Evolutionary conservation across 2,888 invertebrate genomes (phyloP).

Genomic region (Macrosiphum euphorbiae): DNA sequence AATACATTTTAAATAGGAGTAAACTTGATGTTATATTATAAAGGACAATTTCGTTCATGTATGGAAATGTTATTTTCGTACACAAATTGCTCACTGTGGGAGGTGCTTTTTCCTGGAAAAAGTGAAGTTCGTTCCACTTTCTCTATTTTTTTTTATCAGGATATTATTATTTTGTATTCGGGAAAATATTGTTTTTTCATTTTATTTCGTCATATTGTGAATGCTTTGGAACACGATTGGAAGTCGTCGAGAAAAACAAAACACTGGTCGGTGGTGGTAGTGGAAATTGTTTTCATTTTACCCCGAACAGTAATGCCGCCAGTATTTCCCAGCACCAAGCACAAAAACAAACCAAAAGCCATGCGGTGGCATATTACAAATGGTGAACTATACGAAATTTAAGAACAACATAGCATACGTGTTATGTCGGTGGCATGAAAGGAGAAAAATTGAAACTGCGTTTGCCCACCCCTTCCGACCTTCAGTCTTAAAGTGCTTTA

Average conservation of each 20-base stretch:
- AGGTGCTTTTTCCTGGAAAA: neutral
- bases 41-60: neutral
- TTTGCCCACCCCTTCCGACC: neutral
- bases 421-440: neutral
- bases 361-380: slow-evolving; percentile 14
- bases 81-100: neutral
- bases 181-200: slow-evolving; percentile 62
- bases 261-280: slow-evolving; percentile 39
- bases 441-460: slow-evolving; percentile 35
- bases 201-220: slow-evolving; percentile 50
- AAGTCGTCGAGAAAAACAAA: slow-evolving; percentile 40
- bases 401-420: slow-evolving; percentile 47
- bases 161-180: slow-evolving; percentile 57
- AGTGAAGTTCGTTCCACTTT: neutral
- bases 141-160: slow-evolving; percentile 42
- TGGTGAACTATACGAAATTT: slow-evolving; percentile 41
- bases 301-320: slow-evolving; percentile 23
- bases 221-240: slow-evolving; percentile 5
- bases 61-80: slow-evolving; percentile 15
- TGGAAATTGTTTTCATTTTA: slow-evolving; percentile 63
- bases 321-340: slow-evolving; percentile 35
- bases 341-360: slow-evolving; percentile 56
- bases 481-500: neutral
- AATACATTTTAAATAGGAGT: neutral
- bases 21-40: neutral